Base-by-base conservation (phyloP, 1,140 invertebrate genomes). In the Glomeris maerens region DNA sequence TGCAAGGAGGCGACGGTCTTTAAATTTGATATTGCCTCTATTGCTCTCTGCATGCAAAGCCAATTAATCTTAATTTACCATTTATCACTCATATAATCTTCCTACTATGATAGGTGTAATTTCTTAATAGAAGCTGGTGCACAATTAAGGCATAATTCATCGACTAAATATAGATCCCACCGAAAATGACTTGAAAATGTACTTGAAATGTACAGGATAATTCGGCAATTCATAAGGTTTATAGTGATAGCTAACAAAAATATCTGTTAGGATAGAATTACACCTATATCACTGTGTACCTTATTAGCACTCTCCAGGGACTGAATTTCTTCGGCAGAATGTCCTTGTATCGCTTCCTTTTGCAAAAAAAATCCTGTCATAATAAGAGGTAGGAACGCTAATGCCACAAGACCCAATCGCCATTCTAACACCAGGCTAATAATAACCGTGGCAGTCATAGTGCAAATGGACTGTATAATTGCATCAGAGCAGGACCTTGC, bases 401-500 rank as follows among this genome's bases (percentile, higher is more conserved):
- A 63, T 0, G 81, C 78, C 1, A 91, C 76, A 1, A 89, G 59
- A 0, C 84, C 83, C 59, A 92, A 69, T 60, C 85, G 81, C 80
- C 83, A 87, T 47, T 84, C 78, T 62, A 78, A 90, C 49, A 75
- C 78, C 64, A 91, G 72, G 1, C 83, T 77, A 27, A 92, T 65
- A 1, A 78, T 63, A 47, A 87, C 72, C 1, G 81, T 79, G 2
- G 83, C 66, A 0, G 74, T 63, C 0, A 92, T 60, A 0, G 84
- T 88, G 13, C 82, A 77, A 1, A 83, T 57, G 0, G 83, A 78
- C 60, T 90, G 85, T 10, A 90, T 63, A 41, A 89, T 77, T 0
- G 79, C 74, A 0, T 84, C 85, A 7, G 91, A 72, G 42, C 84
- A 72, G 47, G 79, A 75, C 3, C 88, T 87, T 0, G 86, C 87